Conservation (phyloP, 2,888 invertebrate genomes). For the Watsonalla cultraria region DNA sequence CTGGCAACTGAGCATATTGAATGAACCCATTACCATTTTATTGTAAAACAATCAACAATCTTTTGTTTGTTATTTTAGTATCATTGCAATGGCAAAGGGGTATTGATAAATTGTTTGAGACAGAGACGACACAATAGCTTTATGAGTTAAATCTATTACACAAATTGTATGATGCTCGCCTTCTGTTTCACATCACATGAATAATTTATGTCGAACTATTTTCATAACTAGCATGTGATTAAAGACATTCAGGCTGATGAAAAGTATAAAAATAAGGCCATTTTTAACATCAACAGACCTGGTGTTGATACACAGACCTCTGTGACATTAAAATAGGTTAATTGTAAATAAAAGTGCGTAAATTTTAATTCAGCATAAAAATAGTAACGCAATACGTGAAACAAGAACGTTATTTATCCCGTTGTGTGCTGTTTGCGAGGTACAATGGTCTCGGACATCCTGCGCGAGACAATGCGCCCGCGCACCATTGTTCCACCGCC, state of each 20-base stretch:
- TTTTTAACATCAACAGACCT: background rate
- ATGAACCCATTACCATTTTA: background rate
- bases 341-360: background rate
- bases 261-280: background rate
- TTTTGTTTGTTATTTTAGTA: background rate
- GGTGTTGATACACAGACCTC: background rate
- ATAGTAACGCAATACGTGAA: slow-evolving; percentile 38
- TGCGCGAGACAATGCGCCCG: slow-evolving; percentile 67
- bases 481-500: slow-evolving; percentile 64
- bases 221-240: background rate
- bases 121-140: background rate
- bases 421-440: slow-evolving; percentile 74
- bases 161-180: background rate
- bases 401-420: slow-evolving; percentile 56
- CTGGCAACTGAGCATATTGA: background rate
- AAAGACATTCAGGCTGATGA: background rate
- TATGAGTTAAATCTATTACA: background rate
- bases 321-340: background rate
- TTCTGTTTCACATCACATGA: background rate
- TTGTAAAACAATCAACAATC: background rate
- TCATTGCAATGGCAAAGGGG: background rate
- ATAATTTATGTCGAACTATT: background rate
- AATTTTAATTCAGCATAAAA: slow-evolving; percentile 23
- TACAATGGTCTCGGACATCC: slow-evolving; percentile 74
- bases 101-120: background rate